Evolutionary conservation across 2,797 vertebrate species (phyloP).

Genomic region (Sebastes matsubarae): DNA sequence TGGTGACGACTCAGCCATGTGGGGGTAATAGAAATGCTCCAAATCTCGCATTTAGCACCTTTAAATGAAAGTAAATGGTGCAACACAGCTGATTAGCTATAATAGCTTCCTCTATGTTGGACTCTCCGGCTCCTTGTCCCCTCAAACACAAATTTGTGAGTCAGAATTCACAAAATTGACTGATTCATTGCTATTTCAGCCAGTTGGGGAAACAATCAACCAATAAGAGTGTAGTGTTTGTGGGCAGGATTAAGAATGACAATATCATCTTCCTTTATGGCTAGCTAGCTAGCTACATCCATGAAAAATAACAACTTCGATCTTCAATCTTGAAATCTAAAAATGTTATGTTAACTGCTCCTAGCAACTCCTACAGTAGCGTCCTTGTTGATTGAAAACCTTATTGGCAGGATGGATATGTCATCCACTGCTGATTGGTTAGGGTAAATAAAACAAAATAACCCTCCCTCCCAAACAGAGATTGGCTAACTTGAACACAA

Average conservation of each 20-base stretch:
- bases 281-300: too few relatives aligned
- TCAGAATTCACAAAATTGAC: too few relatives aligned
- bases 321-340: neutral
- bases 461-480: neutral
- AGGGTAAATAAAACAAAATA: too few relatives aligned
- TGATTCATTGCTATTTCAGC: neutral
- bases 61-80: neutral
- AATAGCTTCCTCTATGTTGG: neutral
- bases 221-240: too few relatives aligned
- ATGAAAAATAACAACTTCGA: neutral
- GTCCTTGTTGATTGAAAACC: neutral
- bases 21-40: too few relatives aligned
- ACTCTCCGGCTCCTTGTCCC: too few relatives aligned
- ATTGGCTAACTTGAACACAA: neutral
- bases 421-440: too few relatives aligned
- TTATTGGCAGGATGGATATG: fast-evolving
- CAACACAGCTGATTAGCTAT: neutral
- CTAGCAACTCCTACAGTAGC: neutral
- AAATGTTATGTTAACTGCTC: fast-evolving
- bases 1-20: too few relatives aligned
- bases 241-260: too few relatives aligned
- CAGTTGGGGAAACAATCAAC: neutral
- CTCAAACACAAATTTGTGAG: too few relatives aligned
- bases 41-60: too few relatives aligned
- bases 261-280: too few relatives aligned